Evolutionary conservation across 2,888 invertebrate genomes (phyloP).

Genomic region (Morpho helenor): DNA sequence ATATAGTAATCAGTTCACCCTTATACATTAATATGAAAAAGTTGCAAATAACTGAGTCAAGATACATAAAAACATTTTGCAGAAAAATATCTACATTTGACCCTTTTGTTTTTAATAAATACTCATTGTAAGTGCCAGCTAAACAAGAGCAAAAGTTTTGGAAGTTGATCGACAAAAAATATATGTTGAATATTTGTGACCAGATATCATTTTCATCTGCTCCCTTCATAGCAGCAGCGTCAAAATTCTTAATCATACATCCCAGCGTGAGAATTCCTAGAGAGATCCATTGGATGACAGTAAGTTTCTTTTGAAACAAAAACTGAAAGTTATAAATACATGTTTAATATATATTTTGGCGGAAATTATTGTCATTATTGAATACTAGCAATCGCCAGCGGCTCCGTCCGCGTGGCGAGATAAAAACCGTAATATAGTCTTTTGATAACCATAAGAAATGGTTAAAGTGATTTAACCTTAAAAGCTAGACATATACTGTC

Average conservation of each 20-base stretch:
- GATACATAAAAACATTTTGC: conserved; percentile 97
- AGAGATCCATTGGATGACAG: conserved; percentile 92
- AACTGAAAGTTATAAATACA: conserved; percentile 78
- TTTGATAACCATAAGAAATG: too few species aligned
- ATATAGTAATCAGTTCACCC: conserved; percentile 81
- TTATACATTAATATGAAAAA: conserved; percentile 83
- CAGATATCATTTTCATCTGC: conserved; percentile 44
- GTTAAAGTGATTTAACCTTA: too few species aligned
- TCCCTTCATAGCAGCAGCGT: conserved; percentile 60
- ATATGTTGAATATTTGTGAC: conserved; percentile 75
- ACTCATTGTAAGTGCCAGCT: conserved; percentile 98
- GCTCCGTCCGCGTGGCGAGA: too few species aligned
- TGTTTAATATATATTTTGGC: not conserved
- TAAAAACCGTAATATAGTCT: too few species aligned
- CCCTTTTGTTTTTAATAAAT: conserved; percentile 91
- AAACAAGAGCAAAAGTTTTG: conserved; percentile 95
- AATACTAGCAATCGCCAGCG: too few species aligned
- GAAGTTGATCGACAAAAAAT: conserved; percentile 82
- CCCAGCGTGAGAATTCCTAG: conserved; percentile 91
- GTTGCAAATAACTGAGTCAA: conserved; percentile 96
- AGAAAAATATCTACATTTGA: conserved; percentile 92
- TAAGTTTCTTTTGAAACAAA: conserved; percentile 90
- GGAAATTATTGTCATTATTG: too few species aligned
- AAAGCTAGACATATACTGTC: too few species aligned
- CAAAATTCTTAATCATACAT: conserved; percentile 94